phyloP scores from a whole-genome alignment of 2,113 vertebrate species.

The Menura novaehollandiae region DNA sequence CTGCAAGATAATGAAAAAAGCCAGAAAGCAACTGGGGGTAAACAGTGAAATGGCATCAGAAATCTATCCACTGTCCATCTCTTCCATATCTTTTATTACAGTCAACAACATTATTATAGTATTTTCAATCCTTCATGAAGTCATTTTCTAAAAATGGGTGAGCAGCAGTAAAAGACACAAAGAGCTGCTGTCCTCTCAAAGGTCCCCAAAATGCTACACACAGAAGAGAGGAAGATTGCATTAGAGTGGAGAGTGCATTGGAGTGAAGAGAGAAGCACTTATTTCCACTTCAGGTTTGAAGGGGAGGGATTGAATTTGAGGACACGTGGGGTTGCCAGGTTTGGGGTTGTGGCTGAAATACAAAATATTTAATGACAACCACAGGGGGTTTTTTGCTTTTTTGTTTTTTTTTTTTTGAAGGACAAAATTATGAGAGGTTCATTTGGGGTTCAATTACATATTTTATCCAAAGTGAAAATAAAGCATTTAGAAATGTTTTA shows the following conservation, averaged over 20 bases:
- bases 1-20: neutral
- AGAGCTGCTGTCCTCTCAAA: neutral
- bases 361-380: neutral
- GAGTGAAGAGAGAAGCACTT: neutral
- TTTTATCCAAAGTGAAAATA: neutral
- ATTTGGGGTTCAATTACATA: neutral
- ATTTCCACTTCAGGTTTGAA: neutral
- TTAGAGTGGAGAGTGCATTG: neutral
- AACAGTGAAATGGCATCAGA: neutral
- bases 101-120: neutral
- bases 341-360: neutral
- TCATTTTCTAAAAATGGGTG: neutral
- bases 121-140: neutral
- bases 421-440: neutral
- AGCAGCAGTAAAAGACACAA: neutral
- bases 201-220: neutral
- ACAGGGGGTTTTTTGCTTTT: no score
- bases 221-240: neutral
- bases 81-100: neutral
- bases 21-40: neutral
- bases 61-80: neutral
- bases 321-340: neutral
- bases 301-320: neutral
- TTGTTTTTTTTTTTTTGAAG: neutral
- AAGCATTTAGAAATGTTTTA: neutral